These are phyloP conservation scores for Tachycineta bicolor DNA, from an alignment of 2,113 vertebrate species.

Conservation along the genomic window DNA sequence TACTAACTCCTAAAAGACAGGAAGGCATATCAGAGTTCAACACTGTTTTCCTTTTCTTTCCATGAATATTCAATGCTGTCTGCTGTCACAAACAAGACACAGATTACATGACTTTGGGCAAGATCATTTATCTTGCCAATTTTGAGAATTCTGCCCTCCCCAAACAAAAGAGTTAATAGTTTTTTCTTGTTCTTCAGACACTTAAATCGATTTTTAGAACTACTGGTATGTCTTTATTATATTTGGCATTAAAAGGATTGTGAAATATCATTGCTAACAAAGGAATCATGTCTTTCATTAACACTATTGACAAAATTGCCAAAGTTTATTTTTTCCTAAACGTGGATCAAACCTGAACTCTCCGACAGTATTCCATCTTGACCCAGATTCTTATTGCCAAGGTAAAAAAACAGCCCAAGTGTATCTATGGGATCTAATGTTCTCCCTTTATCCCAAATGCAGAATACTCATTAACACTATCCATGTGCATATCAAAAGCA, in stretches of 20 bases:
- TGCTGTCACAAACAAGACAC: background rate
- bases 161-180: background rate
- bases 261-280: background rate
- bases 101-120: background rate
- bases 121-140: background rate
- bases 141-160: background rate
- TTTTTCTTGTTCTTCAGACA: background rate
- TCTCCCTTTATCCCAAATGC: background rate
- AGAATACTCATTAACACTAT: background rate
- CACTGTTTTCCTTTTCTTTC: background rate
- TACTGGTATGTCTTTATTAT: background rate
- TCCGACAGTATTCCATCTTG: background rate
- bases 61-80: background rate
- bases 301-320: background rate
- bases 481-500: background rate
- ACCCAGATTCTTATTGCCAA: background rate
- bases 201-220: background rate
- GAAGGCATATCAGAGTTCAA: background rate
- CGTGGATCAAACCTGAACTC: background rate
- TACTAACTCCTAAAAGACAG: background rate
- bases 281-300: background rate
- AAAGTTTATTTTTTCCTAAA: background rate
- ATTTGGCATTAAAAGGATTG: background rate
- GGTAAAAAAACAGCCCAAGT: background rate
- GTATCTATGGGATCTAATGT: background rate